Percentiles rank a stretch among this genome's conserved stretches.
phyloP scores from a whole-genome alignment of 2,888 invertebrate genomes.

The Nemoura dubitans region DNA sequence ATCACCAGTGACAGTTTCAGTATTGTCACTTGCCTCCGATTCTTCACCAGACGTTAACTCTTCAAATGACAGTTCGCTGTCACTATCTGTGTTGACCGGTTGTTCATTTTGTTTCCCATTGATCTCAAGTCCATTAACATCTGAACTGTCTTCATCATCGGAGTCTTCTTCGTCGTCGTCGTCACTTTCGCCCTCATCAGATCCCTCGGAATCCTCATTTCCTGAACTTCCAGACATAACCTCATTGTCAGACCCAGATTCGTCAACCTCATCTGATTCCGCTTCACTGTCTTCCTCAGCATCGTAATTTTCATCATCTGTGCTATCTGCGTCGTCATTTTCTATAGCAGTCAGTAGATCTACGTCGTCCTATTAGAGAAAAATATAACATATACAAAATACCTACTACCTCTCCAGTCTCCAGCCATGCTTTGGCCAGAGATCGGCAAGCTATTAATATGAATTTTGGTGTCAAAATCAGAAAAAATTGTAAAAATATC shows the following conservation, averaged over 20 bases:
- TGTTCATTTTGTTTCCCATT: neutral
- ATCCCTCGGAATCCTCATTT: constrained; percentile 47
- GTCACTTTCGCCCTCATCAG: constrained; percentile 45
- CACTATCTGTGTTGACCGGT: neutral
- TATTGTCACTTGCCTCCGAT: constrained; percentile 1
- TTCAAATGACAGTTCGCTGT: constrained; percentile 47
- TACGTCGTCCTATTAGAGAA: constrained; percentile 32
- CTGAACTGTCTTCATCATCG: constrained; percentile 56
- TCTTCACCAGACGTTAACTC: constrained; percentile 40
- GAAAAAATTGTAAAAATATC: neutral
- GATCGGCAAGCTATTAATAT: neutral
- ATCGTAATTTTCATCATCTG: constrained; percentile 60
- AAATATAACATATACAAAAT: neutral
- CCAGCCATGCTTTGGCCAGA: neutral
- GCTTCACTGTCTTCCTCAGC: constrained; percentile 54
- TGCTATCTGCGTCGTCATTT: constrained; percentile 60
- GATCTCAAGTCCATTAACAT: constrained; percentile 45
- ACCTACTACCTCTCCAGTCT: no score
- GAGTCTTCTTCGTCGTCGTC: constrained; percentile 45
- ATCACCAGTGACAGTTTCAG: constrained; percentile 42
- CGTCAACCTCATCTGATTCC: constrained; percentile 54
- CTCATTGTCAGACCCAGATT: constrained; percentile 50
- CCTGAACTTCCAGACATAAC: constrained; percentile 13
- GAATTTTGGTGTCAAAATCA: neutral
- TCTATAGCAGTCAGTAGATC: constrained; percentile 45